Evolutionary conservation across 1,140 invertebrate species (phyloP), one percentile per base, ranked within the genome.

Genomic region (Atta cephalotes): DNA sequence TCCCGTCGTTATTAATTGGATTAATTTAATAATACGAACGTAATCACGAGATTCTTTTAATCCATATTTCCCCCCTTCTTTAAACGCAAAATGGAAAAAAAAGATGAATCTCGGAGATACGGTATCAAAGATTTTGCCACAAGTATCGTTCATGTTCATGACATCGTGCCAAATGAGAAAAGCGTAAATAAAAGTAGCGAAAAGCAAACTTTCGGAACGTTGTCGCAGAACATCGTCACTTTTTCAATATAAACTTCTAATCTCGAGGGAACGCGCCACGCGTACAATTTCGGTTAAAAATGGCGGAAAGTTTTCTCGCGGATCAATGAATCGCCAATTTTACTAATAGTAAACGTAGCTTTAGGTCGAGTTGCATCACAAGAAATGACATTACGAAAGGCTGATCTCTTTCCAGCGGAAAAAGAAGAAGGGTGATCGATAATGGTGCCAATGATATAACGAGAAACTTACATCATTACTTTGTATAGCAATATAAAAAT

Each of bases 151-250:
- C 39, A 62, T n/a, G 39, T 51, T 5, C 9, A 76, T 25, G 39
- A 76, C 21, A 63, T 63, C 45, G 80, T 84, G 80, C 80, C 80
- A 84, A 84, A 84, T 84, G 28, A 74, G 68, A 81, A 45, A 25
- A 58, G 65, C 31, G 49, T 58, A 31, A 25, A 84, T 31, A 51
- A 18, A 71, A 21, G 0, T 70, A 9, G 10, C 5, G 10, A 9
- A 51, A 16, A n/a, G 25, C 9, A 14, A n/a, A 60, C 39, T 58
- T 62, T 62, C 53, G 35, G 28, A 76, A 84, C 25, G 45, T 10
- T n/a, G 12, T 28, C 25, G 39, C 18, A 31, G 7, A 9, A 63
- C 28, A 49, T 60, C 14, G 53, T 31, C 21, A 49, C 21, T 49
- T 72, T 72, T 35, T 21, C 35, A 25, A 49, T 72, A 18, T 72